These are phyloP conservation scores for Emberiza fucata DNA, from an alignment of 2,113 vertebrate species.

Conservation along the genomic window DNA sequence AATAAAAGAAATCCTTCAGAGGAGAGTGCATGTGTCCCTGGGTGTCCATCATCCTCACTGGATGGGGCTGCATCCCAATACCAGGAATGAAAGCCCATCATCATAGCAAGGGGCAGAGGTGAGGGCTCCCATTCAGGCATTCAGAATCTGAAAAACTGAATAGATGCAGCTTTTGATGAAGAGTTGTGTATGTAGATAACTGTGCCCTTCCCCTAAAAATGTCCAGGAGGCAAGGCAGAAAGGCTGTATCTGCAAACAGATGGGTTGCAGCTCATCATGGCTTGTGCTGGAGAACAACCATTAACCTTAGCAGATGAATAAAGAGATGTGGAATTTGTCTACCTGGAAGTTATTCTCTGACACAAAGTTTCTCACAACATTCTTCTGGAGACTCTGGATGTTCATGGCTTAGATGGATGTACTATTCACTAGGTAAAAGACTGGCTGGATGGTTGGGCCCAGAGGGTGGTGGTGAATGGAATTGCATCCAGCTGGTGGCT, in stretches of 20 bases:
- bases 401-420: neutral
- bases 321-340: neutral
- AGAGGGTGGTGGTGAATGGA: neutral
- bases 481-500: neutral
- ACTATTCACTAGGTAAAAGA: neutral
- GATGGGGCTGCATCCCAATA: neutral
- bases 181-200: neutral
- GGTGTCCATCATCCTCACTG: neutral
- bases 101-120: neutral
- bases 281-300: neutral
- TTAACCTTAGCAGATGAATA: neutral
- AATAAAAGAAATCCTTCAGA: slow-evolving; percentile 31
- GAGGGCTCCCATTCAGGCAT: neutral
- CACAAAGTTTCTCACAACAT: neutral
- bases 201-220: neutral
- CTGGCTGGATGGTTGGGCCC: neutral
- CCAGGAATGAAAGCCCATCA: neutral
- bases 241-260: neutral
- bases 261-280: neutral
- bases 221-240: neutral
- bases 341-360: neutral
- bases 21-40: neutral
- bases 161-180: neutral
- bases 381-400: neutral
- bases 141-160: neutral